A percentile compares a stretch with the other conserved stretches of the same genome.
phyloP scores from a whole-genome alignment of 1,140 invertebrate genomes.

The Caenorhabditis latens region DNA sequence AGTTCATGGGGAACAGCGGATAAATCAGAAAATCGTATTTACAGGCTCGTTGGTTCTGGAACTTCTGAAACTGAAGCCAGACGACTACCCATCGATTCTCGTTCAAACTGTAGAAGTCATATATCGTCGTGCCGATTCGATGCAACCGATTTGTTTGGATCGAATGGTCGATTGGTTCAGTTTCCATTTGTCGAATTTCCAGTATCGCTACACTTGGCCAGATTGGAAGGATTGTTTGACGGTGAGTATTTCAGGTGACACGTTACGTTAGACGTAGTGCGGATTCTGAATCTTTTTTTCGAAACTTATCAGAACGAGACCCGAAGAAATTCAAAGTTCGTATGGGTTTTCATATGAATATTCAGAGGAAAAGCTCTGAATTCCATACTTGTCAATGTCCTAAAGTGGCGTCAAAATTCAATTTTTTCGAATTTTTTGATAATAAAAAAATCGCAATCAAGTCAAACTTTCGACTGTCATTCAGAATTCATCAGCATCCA shows the following conservation, averaged over 20 bases:
- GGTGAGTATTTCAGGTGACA: conserved; percentile 60
- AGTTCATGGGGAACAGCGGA: neutral
- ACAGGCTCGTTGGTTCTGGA: conserved; percentile 89
- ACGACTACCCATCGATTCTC: conserved; percentile 94
- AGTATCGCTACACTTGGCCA: conserved; percentile 97
- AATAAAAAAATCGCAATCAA: too few species aligned
- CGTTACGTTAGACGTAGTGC: neutral
- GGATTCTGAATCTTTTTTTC: neutral
- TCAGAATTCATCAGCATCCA: too few species aligned
- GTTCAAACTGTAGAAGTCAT: conserved; percentile 97
- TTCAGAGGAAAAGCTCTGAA: too few species aligned
- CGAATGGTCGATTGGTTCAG: conserved; percentile 96
- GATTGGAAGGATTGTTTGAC: conserved; percentile 79
- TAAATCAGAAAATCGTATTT: neutral
- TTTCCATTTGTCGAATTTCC: conserved; percentile 98
- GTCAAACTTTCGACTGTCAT: too few species aligned
- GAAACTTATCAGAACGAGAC: too few species aligned
- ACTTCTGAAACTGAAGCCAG: conserved; percentile 94
- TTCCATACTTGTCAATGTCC: too few species aligned
- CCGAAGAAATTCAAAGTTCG: too few species aligned
- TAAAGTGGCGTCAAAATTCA: too few species aligned
- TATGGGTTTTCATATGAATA: too few species aligned
- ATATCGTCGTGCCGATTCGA: conserved; percentile 93
- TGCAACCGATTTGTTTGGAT: conserved; percentile 96
- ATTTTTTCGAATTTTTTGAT: too few species aligned